A percentile compares a stretch with the other conserved stretches of the same genome.
Evolutionary conservation across 1,140 invertebrate species (phyloP).

Genomic region (Acromyrmex charruanus): DNA sequence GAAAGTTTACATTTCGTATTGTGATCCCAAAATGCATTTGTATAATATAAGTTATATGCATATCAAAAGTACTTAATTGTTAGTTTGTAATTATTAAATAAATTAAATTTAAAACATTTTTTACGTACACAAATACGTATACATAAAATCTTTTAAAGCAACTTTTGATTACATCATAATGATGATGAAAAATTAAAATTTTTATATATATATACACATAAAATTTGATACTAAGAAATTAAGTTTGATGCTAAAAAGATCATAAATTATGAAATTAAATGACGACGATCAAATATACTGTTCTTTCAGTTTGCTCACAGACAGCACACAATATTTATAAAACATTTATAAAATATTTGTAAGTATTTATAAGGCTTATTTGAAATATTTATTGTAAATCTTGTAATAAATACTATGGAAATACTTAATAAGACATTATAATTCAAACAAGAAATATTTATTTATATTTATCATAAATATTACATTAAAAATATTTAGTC

Average conservation of each 20-base stretch:
- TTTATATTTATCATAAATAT: no score
- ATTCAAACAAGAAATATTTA: no score
- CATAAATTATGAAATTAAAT: not conserved
- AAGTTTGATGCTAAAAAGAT: not conserved
- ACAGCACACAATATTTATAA: no score
- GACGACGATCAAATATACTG: not conserved
- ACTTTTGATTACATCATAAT: not conserved
- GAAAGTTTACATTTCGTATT: no score
- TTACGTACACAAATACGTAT: not conserved
- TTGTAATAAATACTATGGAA: no score
- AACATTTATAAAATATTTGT: no score
- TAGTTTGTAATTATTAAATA: not conserved
- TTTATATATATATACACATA: not conserved
- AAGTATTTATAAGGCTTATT: no score
- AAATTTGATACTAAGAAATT: conserved; percentile 1
- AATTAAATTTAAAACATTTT: not conserved
- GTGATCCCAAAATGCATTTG: no score
- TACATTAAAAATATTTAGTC: no score
- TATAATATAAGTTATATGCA: no score
- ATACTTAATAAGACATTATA: no score
- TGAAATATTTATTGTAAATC: no score
- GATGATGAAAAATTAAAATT: not conserved
- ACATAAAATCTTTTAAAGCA: not conserved
- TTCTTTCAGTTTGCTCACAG: not conserved
- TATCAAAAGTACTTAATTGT: not conserved